These are phyloP conservation scores for Peromyscus nudipes DNA, from an alignment of 2,797 vertebrate species.

Conservation along the genomic window DNA sequence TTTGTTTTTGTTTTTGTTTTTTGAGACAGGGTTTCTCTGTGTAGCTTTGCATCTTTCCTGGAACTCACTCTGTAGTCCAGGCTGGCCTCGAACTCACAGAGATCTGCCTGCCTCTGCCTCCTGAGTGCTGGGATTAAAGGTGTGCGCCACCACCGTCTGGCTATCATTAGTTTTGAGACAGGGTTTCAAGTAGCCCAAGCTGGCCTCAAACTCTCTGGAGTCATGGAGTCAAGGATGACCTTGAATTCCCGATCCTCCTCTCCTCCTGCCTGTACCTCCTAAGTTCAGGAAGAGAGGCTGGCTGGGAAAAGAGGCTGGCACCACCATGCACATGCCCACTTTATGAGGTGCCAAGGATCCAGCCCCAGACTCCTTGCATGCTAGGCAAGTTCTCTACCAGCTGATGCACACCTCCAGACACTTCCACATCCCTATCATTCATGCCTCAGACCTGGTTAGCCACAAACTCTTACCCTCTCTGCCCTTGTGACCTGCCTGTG, in stretches of 20 bases:
- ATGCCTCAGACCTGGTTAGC: not conserved
- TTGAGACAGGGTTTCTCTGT: too few relatives aligned
- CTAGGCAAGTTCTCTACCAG: not conserved
- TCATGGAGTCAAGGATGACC: not conserved
- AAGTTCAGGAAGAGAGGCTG: not conserved
- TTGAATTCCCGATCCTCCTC: not conserved
- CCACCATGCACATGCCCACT: not conserved
- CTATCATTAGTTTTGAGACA: not conserved
- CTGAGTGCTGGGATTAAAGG: not conserved
- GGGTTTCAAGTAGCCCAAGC: not conserved
- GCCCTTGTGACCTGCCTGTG: not conserved
- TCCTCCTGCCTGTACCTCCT: not conserved
- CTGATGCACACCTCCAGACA: too few relatives aligned
- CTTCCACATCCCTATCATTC: not conserved
- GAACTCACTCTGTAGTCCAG: not conserved
- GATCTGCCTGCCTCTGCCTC: not conserved
- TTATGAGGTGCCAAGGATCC: not conserved
- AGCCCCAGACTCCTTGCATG: not conserved
- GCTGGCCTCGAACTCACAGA: too few relatives aligned
- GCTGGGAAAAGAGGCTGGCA: not conserved
- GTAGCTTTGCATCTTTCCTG: too few relatives aligned
- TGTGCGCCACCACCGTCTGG: not conserved
- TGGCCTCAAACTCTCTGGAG: not conserved
- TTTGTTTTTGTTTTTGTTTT: too few relatives aligned
- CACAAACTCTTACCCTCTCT: not conserved